These are phyloP conservation scores for Aleiodes leptofemur DNA, from an alignment of 2,888 invertebrate species.

Conservation along the genomic window DNA sequence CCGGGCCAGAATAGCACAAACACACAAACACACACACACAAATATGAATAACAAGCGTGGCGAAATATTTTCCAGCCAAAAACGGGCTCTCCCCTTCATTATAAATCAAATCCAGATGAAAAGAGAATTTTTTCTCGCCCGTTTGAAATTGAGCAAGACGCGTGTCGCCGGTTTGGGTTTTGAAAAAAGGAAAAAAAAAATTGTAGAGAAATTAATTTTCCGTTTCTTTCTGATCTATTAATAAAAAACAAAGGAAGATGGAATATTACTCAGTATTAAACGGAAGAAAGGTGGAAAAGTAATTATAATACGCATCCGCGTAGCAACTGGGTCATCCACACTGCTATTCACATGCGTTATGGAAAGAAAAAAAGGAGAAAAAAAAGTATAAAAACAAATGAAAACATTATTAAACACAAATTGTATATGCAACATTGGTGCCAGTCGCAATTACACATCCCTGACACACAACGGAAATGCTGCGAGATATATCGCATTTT, in stretches of 20 bases:
- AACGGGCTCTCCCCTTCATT: too few species aligned
- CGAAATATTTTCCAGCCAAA: too few species aligned
- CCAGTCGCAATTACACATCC: conserved; percentile 23
- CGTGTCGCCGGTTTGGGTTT: too few species aligned
- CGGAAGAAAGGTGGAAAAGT: conserved; percentile 17
- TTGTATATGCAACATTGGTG: conserved; percentile 14
- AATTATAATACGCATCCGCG: conserved; percentile 33
- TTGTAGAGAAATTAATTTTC: too few species aligned
- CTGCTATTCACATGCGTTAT: conserved; percentile 27
- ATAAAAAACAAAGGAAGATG: neutral
- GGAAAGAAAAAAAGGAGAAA: neutral
- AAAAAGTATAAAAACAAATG: neutral
- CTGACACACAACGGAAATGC: conserved; percentile 17
- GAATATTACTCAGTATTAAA: neutral
- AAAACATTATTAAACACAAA: neutral
- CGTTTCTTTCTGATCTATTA: neutral
- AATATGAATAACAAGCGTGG: too few species aligned
- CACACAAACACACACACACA: too few species aligned
- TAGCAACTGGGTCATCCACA: conserved; percentile 23
- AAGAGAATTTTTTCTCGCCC: too few species aligned
- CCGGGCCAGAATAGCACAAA: too few species aligned
- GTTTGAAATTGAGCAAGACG: too few species aligned
- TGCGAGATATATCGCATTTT: neutral
- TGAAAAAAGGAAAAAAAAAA: too few species aligned
- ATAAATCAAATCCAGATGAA: too few species aligned